These are phyloP conservation scores for Euplexia lucipara DNA, from an alignment of 2,888 invertebrate species.

Conservation along the genomic window DNA sequence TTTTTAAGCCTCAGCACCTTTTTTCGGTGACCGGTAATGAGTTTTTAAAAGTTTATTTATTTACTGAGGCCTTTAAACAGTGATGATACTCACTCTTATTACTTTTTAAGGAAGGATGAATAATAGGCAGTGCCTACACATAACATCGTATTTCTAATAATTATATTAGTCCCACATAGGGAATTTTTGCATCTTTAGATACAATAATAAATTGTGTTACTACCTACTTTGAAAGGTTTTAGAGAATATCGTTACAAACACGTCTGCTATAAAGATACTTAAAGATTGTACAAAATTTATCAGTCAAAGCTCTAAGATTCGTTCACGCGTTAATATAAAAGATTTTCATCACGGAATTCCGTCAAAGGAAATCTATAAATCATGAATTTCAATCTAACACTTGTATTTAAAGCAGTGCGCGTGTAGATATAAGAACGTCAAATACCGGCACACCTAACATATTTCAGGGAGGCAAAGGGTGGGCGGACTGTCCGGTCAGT, in stretches of 20 bases:
- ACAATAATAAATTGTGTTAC: not conserved
- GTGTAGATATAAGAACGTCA: conserved; percentile 73
- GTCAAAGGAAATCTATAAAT: conserved; percentile 43
- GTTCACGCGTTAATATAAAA: conserved; percentile 4
- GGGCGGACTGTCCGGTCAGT: conserved; percentile 81
- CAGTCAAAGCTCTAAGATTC: not conserved
- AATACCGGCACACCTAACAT: conserved; percentile 75
- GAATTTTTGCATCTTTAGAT: not conserved
- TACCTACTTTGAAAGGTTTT: not conserved
- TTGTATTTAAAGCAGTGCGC: conserved; percentile 55
- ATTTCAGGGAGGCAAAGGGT: conserved; percentile 74
- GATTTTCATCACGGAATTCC: not conserved
- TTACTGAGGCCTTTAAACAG: not conserved
- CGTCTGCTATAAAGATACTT: conserved; percentile 6
- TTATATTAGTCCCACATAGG: not conserved
- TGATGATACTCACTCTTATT: not conserved
- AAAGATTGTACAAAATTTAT: not conserved
- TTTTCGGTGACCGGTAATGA: not conserved
- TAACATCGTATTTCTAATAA: not conserved
- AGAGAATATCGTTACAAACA: not conserved
- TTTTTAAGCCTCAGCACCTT: conserved; percentile 3
- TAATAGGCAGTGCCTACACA: not conserved
- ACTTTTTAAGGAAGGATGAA: not conserved
- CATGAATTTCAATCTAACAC: conserved; percentile 38
- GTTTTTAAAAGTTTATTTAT: conserved; percentile 6